Conservation (phyloP, 2,113 vertebrate genomes). For the Aix galericulata region DNA sequence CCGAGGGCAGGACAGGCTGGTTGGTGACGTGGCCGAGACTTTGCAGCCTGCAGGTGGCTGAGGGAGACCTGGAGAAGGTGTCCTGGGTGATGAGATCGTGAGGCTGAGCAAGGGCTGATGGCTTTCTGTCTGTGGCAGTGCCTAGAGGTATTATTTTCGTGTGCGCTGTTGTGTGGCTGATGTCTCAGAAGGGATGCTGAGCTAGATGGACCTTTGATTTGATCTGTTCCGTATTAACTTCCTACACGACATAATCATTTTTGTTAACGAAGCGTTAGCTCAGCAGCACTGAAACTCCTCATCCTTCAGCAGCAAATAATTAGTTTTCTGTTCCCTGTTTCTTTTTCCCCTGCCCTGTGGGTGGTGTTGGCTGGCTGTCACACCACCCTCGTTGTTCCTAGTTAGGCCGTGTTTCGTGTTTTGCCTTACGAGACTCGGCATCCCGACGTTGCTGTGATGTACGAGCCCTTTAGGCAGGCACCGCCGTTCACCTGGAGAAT, state of each 20-base stretch:
- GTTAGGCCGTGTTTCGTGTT: background rate
- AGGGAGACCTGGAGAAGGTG: background rate
- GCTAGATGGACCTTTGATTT: background rate
- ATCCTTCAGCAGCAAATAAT: background rate
- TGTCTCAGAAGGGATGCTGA: background rate
- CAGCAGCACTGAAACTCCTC: background rate
- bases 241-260: background rate
- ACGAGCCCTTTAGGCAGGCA: background rate
- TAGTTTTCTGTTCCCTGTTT: background rate
- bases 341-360: background rate
- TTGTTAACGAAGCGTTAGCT: background rate
- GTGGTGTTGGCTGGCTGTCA: background rate
- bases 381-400: accelerated
- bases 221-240: background rate
- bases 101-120: background rate
- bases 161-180: background rate
- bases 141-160: background rate
- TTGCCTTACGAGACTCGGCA: background rate
- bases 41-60: background rate
- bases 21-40: background rate
- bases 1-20: background rate
- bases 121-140: background rate
- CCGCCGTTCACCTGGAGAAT: background rate
- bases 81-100: background rate
- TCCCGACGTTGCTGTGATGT: background rate